Evolutionary conservation across 2,888 invertebrate genomes (phyloP).

Genomic region (Drosophila neoperkinsi): DNA sequence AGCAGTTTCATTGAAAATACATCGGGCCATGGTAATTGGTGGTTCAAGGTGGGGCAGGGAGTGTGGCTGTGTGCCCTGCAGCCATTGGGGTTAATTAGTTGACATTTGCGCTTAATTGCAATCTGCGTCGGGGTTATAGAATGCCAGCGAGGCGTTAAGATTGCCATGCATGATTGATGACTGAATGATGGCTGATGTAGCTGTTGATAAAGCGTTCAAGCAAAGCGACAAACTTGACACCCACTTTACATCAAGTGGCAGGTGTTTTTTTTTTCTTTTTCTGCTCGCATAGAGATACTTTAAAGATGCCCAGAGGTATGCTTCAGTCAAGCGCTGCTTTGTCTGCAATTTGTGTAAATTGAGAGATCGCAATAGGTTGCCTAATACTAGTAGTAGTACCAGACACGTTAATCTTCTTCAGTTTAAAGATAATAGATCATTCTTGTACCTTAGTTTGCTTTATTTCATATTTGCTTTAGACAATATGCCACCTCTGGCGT

Average conservation of each 20-base stretch:
- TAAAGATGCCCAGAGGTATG: not conserved
- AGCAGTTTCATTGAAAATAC: constrained; percentile 48
- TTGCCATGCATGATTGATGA: constrained; percentile 72
- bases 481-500: constrained; percentile 83
- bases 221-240: constrained; percentile 76
- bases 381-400: too few species aligned
- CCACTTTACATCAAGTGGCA: constrained; percentile 46
- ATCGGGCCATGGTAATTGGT: constrained; percentile 6
- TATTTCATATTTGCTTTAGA: constrained; percentile 32
- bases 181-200: constrained; percentile 28
- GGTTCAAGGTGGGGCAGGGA: not conserved
- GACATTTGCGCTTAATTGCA: constrained; percentile 83
- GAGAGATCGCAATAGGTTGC: not conserved
- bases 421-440: too few species aligned
- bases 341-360: not conserved
- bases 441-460: not conserved
- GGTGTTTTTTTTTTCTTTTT: not conserved
- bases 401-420: not conserved
- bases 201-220: constrained; percentile 50
- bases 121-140: constrained; percentile 53
- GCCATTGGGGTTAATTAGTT: constrained; percentile 82
- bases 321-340: not conserved
- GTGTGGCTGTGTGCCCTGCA: constrained; percentile 20
- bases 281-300: not conserved
- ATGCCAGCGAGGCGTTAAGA: constrained; percentile 62